phyloP scores from a whole-genome alignment of 1,140 invertebrate species.

The Coenobita brevimanus region DNA sequence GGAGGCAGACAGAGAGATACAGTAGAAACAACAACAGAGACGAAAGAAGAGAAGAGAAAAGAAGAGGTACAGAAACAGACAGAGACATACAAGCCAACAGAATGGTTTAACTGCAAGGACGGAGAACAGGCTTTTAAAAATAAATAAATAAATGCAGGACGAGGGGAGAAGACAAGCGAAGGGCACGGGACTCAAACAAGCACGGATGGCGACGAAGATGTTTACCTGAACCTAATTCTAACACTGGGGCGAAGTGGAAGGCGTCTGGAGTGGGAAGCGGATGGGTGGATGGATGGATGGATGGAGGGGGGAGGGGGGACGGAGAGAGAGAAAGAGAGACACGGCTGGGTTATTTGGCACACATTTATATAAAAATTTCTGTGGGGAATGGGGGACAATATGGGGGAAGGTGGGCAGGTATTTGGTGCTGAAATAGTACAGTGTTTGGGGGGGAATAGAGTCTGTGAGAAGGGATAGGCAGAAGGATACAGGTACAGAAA shows the following conservation, averaged over 20 bases:
- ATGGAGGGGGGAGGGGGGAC: not conserved
- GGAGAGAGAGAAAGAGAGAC: slow-evolving; percentile 39
- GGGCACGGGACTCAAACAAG: not conserved
- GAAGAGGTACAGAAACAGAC: no score
- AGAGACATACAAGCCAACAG: no score
- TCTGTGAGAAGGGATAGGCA: not conserved
- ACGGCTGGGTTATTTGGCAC: slow-evolving; percentile 22
- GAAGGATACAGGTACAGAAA: not conserved
- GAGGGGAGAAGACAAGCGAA: no score
- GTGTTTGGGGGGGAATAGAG: not conserved
- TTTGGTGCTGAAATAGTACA: no score
- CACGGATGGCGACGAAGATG: not conserved
- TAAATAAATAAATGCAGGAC: no score
- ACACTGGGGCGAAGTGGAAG: slow-evolving; percentile 68
- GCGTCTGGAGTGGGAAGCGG: slow-evolving; percentile 60
- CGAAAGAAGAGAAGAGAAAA: no score
- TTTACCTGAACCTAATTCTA: slow-evolving; percentile 70
- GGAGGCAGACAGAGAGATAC: no score
- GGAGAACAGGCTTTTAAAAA: no score
- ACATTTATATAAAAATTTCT: slow-evolving; percentile 12
- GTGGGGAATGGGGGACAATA: not conserved
- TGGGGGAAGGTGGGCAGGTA: not conserved
- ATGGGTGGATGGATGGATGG: no score
- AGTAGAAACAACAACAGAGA: no score
- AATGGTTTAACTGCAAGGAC: no score